These are phyloP conservation scores for Paelopatides confundens DNA, from an alignment of 53 echinoderm and acorn worm species.

Conservation along the genomic window DNA sequence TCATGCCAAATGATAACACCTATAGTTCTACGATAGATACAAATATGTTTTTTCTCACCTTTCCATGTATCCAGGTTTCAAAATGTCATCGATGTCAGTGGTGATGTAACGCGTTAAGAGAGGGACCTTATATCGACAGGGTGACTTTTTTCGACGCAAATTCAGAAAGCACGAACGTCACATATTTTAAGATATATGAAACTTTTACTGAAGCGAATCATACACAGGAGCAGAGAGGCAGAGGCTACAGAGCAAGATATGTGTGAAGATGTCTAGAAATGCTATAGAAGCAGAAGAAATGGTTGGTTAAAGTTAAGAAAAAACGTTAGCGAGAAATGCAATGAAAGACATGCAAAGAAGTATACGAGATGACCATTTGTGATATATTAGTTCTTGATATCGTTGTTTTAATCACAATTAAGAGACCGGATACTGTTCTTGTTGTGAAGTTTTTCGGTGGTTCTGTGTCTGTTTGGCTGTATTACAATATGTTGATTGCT, in stretches of 20 bases:
- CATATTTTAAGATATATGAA: conserved; percentile 23
- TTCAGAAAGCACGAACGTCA: not conserved
- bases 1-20: too few relatives aligned
- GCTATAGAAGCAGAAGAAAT: not conserved
- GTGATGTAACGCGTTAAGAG: not conserved
- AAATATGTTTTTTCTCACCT: not conserved
- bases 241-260: not conserved
- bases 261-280: not conserved
- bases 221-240: not conserved
- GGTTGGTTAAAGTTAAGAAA: not conserved
- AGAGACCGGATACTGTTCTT: too few relatives aligned
- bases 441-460: too few relatives aligned
- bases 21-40: too few relatives aligned
- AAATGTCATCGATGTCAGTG: not conserved
- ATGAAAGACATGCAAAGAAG: not conserved
- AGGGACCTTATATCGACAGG: not conserved
- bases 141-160: not conserved
- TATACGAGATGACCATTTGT: too few relatives aligned
- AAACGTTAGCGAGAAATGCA: not conserved
- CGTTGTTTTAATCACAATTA: too few relatives aligned
- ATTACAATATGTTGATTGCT: too few relatives aligned
- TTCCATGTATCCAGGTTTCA: not conserved
- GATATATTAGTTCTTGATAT: too few relatives aligned
- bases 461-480: too few relatives aligned
- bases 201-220: not conserved